Percentiles rank a stretch among this genome's conserved stretches.
Evolutionary conservation across 2,797 vertebrate species (phyloP).

Genomic region (Poeciliopsis infans): DNA sequence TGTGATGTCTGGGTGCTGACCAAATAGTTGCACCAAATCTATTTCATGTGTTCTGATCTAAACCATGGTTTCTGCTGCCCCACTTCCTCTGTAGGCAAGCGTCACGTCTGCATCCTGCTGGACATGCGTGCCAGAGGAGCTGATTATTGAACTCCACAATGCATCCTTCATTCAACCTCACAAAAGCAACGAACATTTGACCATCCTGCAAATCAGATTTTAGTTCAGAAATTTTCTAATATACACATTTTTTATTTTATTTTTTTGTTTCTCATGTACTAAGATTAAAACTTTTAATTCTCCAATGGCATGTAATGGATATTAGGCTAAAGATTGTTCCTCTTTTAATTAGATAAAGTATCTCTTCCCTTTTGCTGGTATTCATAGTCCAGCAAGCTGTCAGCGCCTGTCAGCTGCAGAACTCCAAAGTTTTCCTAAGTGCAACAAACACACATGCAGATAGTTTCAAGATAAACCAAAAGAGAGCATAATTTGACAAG

Average conservation of each 20-base stretch:
- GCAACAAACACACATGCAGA: slow-evolving; percentile 9
- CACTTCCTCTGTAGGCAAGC: slow-evolving; percentile 29
- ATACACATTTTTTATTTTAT: neutral
- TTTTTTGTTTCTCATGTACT: neutral
- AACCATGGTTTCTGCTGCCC: slow-evolving; percentile 20
- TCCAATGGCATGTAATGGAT: neutral
- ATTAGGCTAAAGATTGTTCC: neutral
- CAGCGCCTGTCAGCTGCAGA: slow-evolving; percentile 21
- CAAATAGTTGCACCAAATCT: slow-evolving; percentile 13
- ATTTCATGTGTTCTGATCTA: slow-evolving; percentile 26
- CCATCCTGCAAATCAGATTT: neutral
- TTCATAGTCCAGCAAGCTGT: slow-evolving; percentile 19
- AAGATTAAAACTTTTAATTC: neutral
- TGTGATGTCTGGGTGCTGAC: slow-evolving; percentile 33
- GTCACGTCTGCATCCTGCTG: slow-evolving; percentile 6
- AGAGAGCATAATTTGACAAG: neutral
- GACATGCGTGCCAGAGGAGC: slow-evolving; percentile 10
- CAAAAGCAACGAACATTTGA: neutral
- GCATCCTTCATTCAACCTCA: slow-evolving; percentile 4
- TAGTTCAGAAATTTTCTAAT: neutral
- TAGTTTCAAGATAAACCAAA: slow-evolving; percentile 12
- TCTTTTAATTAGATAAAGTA: slow-evolving; percentile 5
- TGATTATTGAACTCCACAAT: slow-evolving; percentile 10
- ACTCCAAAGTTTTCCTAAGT: neutral
- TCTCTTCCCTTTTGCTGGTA: slow-evolving; percentile 12